Percentiles rank a stretch among this genome's conserved stretches.
These are phyloP conservation scores for Drosophila niveifrons DNA, from an alignment of 2,888 invertebrate species.

Conservation along the genomic window DNA sequence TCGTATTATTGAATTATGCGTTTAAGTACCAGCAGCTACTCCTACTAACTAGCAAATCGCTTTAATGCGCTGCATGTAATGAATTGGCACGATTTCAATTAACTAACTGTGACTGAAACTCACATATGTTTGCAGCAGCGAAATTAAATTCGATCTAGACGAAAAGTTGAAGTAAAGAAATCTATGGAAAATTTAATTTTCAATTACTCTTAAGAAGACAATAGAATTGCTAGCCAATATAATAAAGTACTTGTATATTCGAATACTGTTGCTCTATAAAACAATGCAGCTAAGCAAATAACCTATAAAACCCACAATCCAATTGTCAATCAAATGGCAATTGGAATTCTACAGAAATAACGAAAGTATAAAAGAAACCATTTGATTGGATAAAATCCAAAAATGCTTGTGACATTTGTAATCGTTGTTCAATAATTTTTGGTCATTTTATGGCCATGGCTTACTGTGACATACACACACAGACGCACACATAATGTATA, in stretches of 20 bases:
- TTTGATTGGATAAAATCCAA: constrained; percentile 42
- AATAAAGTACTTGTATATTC: too few species aligned
- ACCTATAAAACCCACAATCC: constrained; percentile 34
- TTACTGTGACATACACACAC: constrained; percentile 54
- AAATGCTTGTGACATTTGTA: constrained; percentile 74
- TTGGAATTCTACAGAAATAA: constrained; percentile 7
- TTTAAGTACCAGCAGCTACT: constrained; percentile 38
- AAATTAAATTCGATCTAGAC: neutral
- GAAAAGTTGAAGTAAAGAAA: neutral
- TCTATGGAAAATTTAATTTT: neutral
- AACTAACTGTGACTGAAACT: constrained; percentile 9
- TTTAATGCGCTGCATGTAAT: constrained; percentile 30
- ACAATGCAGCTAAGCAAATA: constrained; percentile 4
- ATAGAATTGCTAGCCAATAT: too few species aligned
- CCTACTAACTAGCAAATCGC: constrained; percentile 29
- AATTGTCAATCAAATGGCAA: constrained; percentile 39
- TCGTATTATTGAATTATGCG: constrained; percentile 76
- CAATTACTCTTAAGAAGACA: neutral
- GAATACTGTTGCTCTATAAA: neutral
- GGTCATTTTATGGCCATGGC: constrained; percentile 73
- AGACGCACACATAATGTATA: neutral
- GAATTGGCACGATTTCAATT: constrained; percentile 42
- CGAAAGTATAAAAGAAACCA: constrained; percentile 27
- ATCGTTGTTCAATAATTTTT: constrained; percentile 79
- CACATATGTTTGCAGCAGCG: too few species aligned